A percentile compares a stretch with the other conserved stretches of the same genome.
phyloP scores from a whole-genome alignment of 2,888 invertebrate species.

The Iphiclides podalirius region DNA sequence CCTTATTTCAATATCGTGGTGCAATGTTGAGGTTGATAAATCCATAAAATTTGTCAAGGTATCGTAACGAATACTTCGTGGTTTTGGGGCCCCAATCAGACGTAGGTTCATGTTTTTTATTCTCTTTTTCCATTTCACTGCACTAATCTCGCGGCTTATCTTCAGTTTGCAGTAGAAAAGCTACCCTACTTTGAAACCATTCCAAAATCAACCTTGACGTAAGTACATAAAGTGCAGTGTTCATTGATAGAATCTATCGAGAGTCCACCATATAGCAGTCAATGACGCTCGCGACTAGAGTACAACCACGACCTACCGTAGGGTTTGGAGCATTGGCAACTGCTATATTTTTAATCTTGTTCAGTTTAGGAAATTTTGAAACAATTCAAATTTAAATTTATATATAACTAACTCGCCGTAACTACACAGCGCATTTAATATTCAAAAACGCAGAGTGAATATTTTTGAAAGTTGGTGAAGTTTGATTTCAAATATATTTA shows the following conservation, averaged over 20 bases:
- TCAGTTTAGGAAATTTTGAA: too few species aligned
- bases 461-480: too few species aligned
- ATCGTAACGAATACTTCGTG: not conserved
- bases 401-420: too few species aligned
- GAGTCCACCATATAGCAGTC: constrained; percentile 53
- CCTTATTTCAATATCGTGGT: too few species aligned
- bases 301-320: constrained; percentile 73
- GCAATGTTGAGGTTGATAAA: not conserved
- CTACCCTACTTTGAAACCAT: constrained; percentile 31
- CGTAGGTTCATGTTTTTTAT: constrained; percentile 52
- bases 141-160: constrained; percentile 73
- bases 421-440: too few species aligned
- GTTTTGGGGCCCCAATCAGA: constrained; percentile 1
- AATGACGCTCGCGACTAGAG: constrained; percentile 56
- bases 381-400: too few species aligned
- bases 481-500: too few species aligned
- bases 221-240: constrained; percentile 36
- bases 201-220: constrained; percentile 15
- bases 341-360: constrained; percentile 11
- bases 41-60: constrained; percentile 1
- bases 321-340: constrained; percentile 52
- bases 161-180: constrained; percentile 61
- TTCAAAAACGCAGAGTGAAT: too few species aligned
- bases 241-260: constrained; percentile 32
- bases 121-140: constrained; percentile 54